Conservation (phyloP, 2,113 vertebrate genomes). For the Psophia crepitans region DNA sequence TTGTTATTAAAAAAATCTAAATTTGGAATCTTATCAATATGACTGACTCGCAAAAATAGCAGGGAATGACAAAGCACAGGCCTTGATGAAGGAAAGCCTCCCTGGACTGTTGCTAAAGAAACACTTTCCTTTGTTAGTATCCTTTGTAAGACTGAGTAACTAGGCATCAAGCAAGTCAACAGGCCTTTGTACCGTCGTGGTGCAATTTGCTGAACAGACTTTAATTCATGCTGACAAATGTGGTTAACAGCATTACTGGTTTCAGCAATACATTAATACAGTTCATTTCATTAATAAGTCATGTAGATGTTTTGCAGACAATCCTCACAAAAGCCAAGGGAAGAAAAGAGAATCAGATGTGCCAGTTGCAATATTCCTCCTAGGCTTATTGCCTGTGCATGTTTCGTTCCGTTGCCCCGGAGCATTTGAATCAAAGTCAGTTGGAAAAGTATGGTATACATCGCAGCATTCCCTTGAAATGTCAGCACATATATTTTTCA, state of each 20-base stretch:
- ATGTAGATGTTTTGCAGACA: conserved; percentile 8
- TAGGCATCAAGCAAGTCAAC: background rate
- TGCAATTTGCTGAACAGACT: background rate
- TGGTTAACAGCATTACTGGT: background rate
- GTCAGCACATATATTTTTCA: background rate
- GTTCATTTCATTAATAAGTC: conserved; percentile 13
- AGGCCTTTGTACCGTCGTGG: background rate
- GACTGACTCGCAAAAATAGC: background rate
- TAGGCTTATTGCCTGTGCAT: background rate
- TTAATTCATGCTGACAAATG: conserved; percentile 30
- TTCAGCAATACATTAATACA: conserved; percentile 14
- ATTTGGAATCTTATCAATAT: background rate
- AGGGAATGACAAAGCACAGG: background rate
- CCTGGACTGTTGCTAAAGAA: background rate
- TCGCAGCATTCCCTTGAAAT: background rate
- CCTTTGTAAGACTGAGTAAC: background rate
- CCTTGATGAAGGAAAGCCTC: background rate
- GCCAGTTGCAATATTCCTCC: background rate
- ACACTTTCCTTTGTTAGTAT: background rate
- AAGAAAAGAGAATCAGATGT: background rate
- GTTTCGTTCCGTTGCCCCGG: background rate
- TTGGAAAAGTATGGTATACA: background rate
- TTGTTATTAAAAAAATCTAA: background rate
- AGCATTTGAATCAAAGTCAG: background rate
- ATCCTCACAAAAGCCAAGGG: background rate